Base-by-base conservation (phyloP, 2,113 vertebrate species). In the Calyptommatus sinebrachiatus region DNA sequence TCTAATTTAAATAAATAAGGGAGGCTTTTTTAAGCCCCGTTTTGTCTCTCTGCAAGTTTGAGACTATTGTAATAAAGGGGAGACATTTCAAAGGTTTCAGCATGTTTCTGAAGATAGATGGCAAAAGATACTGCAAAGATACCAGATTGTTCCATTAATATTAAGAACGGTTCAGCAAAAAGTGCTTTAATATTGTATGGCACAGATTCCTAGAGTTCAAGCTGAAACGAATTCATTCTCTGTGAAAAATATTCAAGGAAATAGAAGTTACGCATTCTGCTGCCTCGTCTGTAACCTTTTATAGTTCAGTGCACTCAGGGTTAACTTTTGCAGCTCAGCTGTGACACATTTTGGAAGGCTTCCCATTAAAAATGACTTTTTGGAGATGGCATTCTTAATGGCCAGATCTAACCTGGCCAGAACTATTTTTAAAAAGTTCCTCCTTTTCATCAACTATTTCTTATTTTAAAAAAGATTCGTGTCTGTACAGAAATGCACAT, bases 171-270 rank as follows among this genome's bases (percentile, higher is more conserved):
- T 67, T 83, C 53, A 67, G 76, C 7, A 69, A 61, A 74, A 50
- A 28, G 67, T 83, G 62, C n/a, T 73, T 83, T 73, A 77, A 83
- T 73, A 83, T 67, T 45, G 28, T 73, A 83, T 67, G 28, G 28
- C 16, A 22, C n/a, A 73, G 16, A n/a, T 78, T 73, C 6, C 21
- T 48, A 8, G 22, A 70, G 7, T 26, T 11, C 10, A 50, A 45
- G 63, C 26, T 22, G 11, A 68, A 16, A n/a, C 14, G 31, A 66
- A n/a, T 12, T 60, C 7, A n/a, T 28, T n/a, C 48, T 83, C 62
- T 41, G 21, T 10, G 60, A 29, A 8, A 29, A 26, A 46, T 16
- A 31, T 5, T 16, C 7, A 21, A 7, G 10, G 11, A 61, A 62
- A 41, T 35, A 18, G 24, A 74, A 28, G 45, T 18, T 62, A 24